phyloP scores from a whole-genome alignment of 2,888 invertebrate genomes.

The Brachyopa scutellaris region DNA sequence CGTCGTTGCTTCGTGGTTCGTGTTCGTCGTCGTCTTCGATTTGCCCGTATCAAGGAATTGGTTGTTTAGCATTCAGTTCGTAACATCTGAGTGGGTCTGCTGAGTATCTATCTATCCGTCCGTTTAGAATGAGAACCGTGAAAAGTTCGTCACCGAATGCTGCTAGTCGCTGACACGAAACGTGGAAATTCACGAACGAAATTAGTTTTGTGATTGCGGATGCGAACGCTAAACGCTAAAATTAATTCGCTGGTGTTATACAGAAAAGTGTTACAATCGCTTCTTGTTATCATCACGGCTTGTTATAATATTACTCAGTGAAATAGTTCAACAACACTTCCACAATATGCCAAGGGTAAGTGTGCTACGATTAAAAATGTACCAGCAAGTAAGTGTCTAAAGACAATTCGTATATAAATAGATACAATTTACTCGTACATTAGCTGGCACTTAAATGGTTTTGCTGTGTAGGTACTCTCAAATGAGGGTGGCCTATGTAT shows the following conservation, averaged over 20 bases:
- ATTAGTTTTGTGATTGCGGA: conserved; percentile 21
- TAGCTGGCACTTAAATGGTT: conserved; percentile 7
- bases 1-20: background rate
- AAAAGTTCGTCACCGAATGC: conserved; percentile 11
- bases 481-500: background rate
- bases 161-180: conserved; percentile 40
- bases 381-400: background rate
- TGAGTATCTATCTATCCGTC: conserved; percentile 58
- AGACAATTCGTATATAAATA: conserved; percentile 29
- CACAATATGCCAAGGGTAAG: conserved; percentile 75
- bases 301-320: conserved; percentile 10
- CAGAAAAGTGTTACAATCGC: conserved; percentile 5
- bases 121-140: conserved; percentile 51
- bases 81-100: conserved; percentile 64
- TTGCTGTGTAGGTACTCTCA: background rate
- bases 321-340: conserved; percentile 29
- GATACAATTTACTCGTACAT: background rate
- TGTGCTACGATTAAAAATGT: conserved; percentile 25
- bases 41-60: conserved; percentile 35
- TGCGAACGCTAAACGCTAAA: background rate
- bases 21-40: conserved; percentile 20
- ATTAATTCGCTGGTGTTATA: conserved; percentile 1
- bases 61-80: conserved; percentile 36
- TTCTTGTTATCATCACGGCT: conserved; percentile 42
- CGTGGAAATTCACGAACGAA: conserved; percentile 30